phyloP scores from a whole-genome alignment of 1,140 invertebrate genomes.

The Sarcophaga peregrina region DNA sequence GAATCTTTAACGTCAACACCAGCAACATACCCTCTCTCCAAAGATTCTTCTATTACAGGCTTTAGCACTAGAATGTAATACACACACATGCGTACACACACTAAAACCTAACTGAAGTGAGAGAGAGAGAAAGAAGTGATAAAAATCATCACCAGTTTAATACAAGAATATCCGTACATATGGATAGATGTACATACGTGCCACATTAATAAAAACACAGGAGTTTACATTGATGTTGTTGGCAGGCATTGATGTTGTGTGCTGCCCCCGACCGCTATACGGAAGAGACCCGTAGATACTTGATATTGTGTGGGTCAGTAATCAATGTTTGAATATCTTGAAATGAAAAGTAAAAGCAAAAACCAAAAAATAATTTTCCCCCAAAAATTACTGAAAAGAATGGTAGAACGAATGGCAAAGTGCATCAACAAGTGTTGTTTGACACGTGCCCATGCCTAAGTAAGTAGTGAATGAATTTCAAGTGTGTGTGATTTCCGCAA shows the following conservation, averaged over 20 bases:
- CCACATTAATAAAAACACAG: background rate
- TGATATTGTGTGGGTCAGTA: constrained; percentile 2
- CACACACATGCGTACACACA: background rate
- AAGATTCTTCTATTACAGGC: background rate
- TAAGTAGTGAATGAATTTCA: background rate
- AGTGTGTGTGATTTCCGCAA: too few species aligned
- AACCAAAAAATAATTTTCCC: background rate
- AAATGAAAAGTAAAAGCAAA: too few species aligned
- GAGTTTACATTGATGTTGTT: too few species aligned
- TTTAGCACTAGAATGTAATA: background rate
- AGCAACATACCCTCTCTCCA: background rate
- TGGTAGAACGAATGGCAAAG: background rate
- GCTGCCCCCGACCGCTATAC: background rate
- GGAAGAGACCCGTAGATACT: background rate
- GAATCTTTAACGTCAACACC: background rate
- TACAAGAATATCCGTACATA: background rate
- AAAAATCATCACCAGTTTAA: background rate
- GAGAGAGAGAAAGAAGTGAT: too few species aligned
- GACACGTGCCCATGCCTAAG: background rate
- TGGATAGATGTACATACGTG: background rate
- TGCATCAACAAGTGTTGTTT: background rate
- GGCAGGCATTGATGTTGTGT: too few species aligned
- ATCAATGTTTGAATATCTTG: background rate
- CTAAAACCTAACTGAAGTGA: too few species aligned
- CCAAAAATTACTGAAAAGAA: background rate